Evolutionary conservation across 1,140 invertebrate species (phyloP), one percentile per base, ranked within the genome.

Genomic region (Caerostris extrusa): DNA sequence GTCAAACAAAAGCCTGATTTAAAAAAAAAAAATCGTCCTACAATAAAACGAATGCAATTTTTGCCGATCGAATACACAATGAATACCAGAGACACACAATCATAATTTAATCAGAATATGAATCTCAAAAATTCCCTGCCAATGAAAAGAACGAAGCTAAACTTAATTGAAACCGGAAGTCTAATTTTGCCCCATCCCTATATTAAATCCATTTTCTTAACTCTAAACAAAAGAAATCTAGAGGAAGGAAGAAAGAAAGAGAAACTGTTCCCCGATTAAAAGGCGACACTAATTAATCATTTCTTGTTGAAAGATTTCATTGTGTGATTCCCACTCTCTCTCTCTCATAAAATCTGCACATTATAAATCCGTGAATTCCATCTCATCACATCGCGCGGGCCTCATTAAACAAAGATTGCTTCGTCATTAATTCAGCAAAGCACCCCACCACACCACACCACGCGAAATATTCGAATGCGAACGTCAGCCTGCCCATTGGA

Each of bases 111-210:
- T 77, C 69, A 77, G 50, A 12, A 34, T 77, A 12, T 7, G 69
- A 61, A 10, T 77, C 7, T 34, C 19, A 4, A 19, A 12, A 50
- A 7, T 8, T 34, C 69, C 8, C 69, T 34, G 12, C 8, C 19
- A 67, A 34, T 34, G 34, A 34, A 34, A 34, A 34, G 34, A 67
- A 50, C 69, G 34, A 34, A 53, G 69, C 34, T 2, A 8, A 77
- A 77, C 69, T 77, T 77, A 77, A 77, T 77, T 77, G 69, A 77
- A 77, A 77, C 69, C 69, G 50, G 34, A 77, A 77, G 69, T 77
- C 69, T 10, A 77, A 77, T 77, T 77, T 77, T 8, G 19, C 7
- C 69, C 19, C 34, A 34, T 34, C 34, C 10, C 69, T 6, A 77
- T 77, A 77, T 77, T 77, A 77, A 77, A 77, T 50, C 69, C 19